A percentile compares a stretch with the other conserved stretches of the same genome.
phyloP scores from a whole-genome alignment of 2,113 vertebrate genomes.

The Tetrax tetrax region DNA sequence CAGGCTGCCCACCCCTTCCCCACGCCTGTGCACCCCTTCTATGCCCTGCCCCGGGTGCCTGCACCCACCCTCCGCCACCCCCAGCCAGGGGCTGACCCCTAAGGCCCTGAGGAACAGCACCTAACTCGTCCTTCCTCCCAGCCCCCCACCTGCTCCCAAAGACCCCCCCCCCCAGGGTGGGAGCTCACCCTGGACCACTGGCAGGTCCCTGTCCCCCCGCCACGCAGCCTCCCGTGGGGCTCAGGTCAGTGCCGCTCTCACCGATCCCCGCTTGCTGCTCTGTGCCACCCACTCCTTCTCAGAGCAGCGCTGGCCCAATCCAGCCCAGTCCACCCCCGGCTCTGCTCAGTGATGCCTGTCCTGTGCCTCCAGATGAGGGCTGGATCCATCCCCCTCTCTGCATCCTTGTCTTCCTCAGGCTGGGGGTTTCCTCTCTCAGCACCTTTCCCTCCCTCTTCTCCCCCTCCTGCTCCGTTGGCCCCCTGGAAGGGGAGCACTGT shows the following conservation, averaged over 20 bases:
- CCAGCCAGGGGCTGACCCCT: neutral
- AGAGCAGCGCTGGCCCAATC: neutral
- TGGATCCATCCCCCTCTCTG: neutral
- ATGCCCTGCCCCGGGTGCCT: neutral
- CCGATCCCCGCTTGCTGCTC: neutral
- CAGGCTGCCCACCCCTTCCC: slow-evolving; percentile 21
- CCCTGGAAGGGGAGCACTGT: neutral
- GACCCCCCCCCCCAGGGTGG: neutral
- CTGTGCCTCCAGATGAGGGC: neutral
- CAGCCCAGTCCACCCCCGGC: neutral
- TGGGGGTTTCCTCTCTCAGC: neutral
- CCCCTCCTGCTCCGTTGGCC: neutral
- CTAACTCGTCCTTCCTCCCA: neutral
- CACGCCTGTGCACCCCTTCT: neutral
- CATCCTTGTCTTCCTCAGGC: neutral
- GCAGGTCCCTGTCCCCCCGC: neutral
- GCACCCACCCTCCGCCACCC: neutral
- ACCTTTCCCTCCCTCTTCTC: neutral
- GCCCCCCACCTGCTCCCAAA: neutral
- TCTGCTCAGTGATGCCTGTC: neutral
- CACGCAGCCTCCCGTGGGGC: neutral
- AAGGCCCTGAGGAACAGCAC: neutral
- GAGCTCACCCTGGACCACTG: fast-evolving
- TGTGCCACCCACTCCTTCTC: slow-evolving; percentile 37
- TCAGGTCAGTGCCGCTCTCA: neutral